Evolutionary conservation across 1,140 invertebrate species (phyloP), one percentile per base, ranked within the genome.

Genomic region (Holotrichia oblita): DNA sequence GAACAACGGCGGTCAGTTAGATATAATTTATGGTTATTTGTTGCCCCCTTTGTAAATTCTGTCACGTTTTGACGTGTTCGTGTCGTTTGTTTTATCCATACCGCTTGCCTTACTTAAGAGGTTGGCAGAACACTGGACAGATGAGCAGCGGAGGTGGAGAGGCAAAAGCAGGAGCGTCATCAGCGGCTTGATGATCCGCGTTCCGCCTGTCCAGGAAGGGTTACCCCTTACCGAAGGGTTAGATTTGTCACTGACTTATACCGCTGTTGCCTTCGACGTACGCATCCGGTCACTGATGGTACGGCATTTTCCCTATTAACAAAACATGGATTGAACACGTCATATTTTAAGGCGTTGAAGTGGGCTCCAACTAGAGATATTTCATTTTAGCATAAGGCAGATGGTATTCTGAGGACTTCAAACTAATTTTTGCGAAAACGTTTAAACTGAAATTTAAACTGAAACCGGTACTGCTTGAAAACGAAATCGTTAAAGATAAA

Each of bases 11-110:
- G 48, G 48, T 55, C 48, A 55, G 48, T 14, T 17, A 14, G 48
- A 55, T 55, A 55, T 55, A 55, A 55, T 55, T 55, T 55, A 55
- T 55, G 48, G 48, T 17, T 55, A 55, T 55, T 55, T 55, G 48
- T 55, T n/a, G 48, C 48, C 17, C 48, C 48, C 48, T 55, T 55
- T 55, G 48, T 55, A 55, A 55, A 55, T 55, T 55, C 48, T 55
- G 48, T 55, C 48, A 55, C 48, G 48, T 55, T 55, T 55, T 55
- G 48, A 55, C 48, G 48, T 55, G 48, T 55, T 14, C 48, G 48
- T 55, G 17, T 55, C 48, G 48, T 55, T 55, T 55, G 48, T 55
- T 55, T 55, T 55, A 17, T 55, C 48, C 48, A 14, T 17, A 14
- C 14, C 48, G 48, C 48, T 14, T 17, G 12, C 14, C 14, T 55